Evolutionary conservation across 2,113 vertebrate species (phyloP).

Genomic region (Dolichotis patagonum): DNA sequence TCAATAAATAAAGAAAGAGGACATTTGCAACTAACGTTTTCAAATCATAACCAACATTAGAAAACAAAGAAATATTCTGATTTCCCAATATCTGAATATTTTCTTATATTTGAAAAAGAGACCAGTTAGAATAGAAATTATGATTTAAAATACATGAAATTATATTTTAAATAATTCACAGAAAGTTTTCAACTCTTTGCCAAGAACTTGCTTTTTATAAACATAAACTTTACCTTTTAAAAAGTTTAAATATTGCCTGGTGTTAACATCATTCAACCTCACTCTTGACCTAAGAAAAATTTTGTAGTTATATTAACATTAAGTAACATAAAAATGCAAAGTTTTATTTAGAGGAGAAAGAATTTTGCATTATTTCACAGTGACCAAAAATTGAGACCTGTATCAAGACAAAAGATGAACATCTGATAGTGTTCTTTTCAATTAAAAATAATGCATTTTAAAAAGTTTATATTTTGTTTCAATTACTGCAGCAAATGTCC

Average conservation of each 20-base stretch:
- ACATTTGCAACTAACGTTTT: not conserved
- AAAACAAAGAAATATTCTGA: not conserved
- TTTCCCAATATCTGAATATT: not conserved
- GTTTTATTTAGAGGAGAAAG: not conserved
- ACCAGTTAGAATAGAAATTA: not conserved
- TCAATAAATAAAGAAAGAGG: not conserved
- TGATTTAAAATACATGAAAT: not conserved
- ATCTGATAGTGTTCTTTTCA: not conserved
- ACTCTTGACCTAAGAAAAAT: not conserved
- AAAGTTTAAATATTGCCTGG: not conserved
- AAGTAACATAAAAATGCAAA: not conserved
- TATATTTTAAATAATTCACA: not conserved
- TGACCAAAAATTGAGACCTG: not conserved
- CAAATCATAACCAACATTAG: not conserved
- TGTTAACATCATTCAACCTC: not conserved
- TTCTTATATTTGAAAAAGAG: not conserved
- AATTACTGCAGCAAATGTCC: fast-evolving
- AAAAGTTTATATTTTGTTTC: not conserved
- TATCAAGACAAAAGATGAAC: not conserved
- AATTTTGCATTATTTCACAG: not conserved
- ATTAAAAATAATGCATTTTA: not conserved
- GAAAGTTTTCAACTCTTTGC: not conserved
- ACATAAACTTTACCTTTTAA: not conserved
- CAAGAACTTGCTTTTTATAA: not conserved
- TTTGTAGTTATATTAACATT: not conserved